Conservation (phyloP, 2,113 vertebrate genomes). For the Monopterus albus region DNA sequence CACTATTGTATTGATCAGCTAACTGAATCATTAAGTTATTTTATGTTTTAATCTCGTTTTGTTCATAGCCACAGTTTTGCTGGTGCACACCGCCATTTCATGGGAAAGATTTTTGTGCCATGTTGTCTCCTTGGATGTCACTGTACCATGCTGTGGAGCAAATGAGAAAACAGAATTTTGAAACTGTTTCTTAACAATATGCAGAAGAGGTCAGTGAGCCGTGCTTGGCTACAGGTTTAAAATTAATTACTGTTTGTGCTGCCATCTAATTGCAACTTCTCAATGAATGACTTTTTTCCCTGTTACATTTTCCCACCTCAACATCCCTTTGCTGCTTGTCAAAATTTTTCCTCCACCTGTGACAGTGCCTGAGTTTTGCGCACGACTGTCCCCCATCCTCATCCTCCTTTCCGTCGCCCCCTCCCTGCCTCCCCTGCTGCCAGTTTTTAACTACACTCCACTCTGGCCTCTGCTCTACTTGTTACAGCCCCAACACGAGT, state of each 20-base stretch:
- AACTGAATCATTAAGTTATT: neutral
- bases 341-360: conserved; percentile 79
- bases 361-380: conserved; percentile 49
- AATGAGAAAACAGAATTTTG: conserved; percentile 36
- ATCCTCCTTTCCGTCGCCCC: conserved; percentile 30
- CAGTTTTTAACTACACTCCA: conserved; percentile 93
- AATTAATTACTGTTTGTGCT: conserved; percentile 67
- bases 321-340: conserved; percentile 70
- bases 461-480: conserved; percentile 93
- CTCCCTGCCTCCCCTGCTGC: conserved; percentile 74
- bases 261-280: conserved; percentile 60
- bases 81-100: neutral
- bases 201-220: conserved; percentile 44
- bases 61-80: neutral
- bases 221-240: conserved; percentile 33
- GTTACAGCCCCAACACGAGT: conserved; percentile 94
- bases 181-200: conserved; percentile 39
- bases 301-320: conserved; percentile 49
- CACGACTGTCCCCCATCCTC: neutral
- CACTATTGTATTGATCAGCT: neutral
- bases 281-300: conserved; percentile 2
- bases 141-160: conserved; percentile 31
- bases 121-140: conserved; percentile 49
- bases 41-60: neutral
- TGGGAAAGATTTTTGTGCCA: conserved; percentile 3